Base-by-base conservation (phyloP, 1,140 invertebrate genomes). In the Lasaia peninsularis region DNA sequence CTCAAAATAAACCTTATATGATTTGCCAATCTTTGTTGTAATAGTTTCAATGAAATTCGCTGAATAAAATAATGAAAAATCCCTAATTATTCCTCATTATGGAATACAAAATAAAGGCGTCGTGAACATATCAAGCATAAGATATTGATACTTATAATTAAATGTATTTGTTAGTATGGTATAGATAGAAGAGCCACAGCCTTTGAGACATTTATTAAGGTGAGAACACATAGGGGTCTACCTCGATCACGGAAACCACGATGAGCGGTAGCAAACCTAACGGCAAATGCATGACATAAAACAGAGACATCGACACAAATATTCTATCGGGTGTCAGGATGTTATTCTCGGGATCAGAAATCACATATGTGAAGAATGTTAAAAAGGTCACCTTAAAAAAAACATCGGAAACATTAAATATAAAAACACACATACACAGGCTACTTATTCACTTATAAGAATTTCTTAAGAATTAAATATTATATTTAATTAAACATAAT, bases 361-460 rank as follows among this genome's bases (percentile, higher is more conserved):
- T 91, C 74, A 97, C 92, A 89, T 93, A 98, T 18, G 95, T 95
- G 64, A 94, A 92, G 87, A 99, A 99, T 48, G 97, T 97, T 53
- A 95, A 93, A 74, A 98, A 88, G 40, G 94, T 94, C 63, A 96
- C 86, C 86, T 88, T 86, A 69, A 88, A 88, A 65, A 84, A 60
- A 86, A 85, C 40, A 44, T 44, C 18, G 16, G 40, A 44, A 20
- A 20, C 10, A 14, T 28, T 44, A 55, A 55, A 12, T n/a, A 44
- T 14, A 33, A 16, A 62, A 9, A 51, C 16, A 55, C 10, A 48
- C 14, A 55, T 61, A 24, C 24, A 37, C 10, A 49, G 40, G 8
- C 33, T 14, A 51, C 6, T 51, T 24, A 33, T 28, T 52, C 31
- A 9, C 14, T 16, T 12, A 32, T 14, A 14, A 14, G 10, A 9